A percentile compares a stretch with the other conserved stretches of the same genome.
Conservation (phyloP, 1,140 invertebrate genomes). For the Scaptomyza montana region DNA sequence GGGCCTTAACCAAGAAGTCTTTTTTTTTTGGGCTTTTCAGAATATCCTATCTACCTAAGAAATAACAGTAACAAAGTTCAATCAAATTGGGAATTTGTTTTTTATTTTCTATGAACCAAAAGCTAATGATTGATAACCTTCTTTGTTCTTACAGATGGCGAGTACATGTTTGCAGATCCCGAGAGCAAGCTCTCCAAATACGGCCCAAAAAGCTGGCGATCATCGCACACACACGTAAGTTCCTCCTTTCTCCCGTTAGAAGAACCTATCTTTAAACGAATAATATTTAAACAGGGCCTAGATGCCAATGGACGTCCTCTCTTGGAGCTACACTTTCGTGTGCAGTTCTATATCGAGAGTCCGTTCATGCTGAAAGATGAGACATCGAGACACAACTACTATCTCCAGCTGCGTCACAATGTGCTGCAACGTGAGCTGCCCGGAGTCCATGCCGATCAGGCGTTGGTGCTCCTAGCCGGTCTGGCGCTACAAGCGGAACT, state of each 20-base stretch:
- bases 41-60: too few relatives aligned
- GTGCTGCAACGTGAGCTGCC: constrained; percentile 89
- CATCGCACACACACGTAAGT: constrained; percentile 95
- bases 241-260: neutral
- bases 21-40: too few relatives aligned
- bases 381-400: constrained; percentile 95
- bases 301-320: constrained; percentile 95
- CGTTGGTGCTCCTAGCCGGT: constrained; percentile 91
- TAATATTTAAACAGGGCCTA: constrained; percentile 89
- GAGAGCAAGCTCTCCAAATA: constrained; percentile 98
- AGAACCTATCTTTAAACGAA: neutral
- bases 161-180: constrained; percentile 96
- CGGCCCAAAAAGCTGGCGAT: constrained; percentile 97
- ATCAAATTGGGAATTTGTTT: too few relatives aligned
- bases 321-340: constrained; percentile 94
- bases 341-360: constrained; percentile 97
- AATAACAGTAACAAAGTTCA: too few relatives aligned
- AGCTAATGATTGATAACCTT: neutral
- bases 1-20: too few relatives aligned
- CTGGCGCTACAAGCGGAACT: constrained; percentile 95
- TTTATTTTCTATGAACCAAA: neutral
- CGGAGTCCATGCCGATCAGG: constrained; percentile 88
- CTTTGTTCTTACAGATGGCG: constrained; percentile 89
- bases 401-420: constrained; percentile 96
- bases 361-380: constrained; percentile 94